phyloP scores from a whole-genome alignment of 2,113 vertebrate species.

The Eolophus roseicapilla region DNA sequence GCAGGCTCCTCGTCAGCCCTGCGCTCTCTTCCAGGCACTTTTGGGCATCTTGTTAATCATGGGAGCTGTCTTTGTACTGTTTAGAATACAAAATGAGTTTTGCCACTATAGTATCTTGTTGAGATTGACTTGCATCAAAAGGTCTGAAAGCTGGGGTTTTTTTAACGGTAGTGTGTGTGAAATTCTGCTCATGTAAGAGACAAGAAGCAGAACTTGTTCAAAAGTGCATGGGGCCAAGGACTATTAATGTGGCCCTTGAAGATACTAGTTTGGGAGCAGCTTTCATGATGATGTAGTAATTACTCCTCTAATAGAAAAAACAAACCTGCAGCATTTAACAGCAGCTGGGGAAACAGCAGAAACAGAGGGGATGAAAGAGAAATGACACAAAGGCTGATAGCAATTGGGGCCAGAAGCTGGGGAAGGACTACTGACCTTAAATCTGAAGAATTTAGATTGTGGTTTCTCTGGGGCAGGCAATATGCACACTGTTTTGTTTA shows the following conservation, averaged over 20 bases:
- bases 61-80: not conserved
- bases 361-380: not conserved
- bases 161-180: not conserved
- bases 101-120: not conserved
- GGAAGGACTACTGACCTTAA: not conserved
- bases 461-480: not conserved
- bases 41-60: not conserved
- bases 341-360: conserved; percentile 1
- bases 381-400: not conserved
- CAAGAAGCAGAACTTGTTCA: not conserved
- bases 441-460: not conserved
- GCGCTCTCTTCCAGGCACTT: not conserved
- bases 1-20: not conserved
- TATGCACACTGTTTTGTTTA: not conserved
- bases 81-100: not conserved
- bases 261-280: not conserved
- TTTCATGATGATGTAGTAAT: not conserved
- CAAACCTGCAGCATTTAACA: not conserved
- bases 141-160: not conserved
- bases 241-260: not conserved
- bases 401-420: not conserved
- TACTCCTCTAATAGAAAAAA: not conserved
- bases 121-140: not conserved
- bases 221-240: not conserved
- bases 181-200: not conserved